Percentiles rank a stretch among this genome's conserved stretches.
phyloP scores from a whole-genome alignment of 2,888 invertebrate genomes.

The Drosophila lacicola region DNA sequence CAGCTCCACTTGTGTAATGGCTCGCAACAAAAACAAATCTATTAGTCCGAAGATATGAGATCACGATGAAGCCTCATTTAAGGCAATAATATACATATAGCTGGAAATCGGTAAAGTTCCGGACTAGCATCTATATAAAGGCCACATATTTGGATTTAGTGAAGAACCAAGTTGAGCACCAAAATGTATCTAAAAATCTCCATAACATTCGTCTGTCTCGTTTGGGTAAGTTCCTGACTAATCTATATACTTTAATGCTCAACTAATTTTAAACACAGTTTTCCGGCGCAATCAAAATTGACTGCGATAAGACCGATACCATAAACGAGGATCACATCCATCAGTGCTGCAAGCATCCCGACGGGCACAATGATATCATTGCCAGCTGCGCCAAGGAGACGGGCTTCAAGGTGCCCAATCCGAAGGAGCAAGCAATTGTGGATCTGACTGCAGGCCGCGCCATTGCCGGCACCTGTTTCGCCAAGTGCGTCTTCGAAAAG shows the following conservation, averaged over 20 bases:
- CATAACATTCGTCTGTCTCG: slow-evolving; percentile 21
- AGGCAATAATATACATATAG: background rate
- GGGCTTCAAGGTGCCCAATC: slow-evolving; percentile 58
- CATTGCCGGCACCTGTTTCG: slow-evolving; percentile 70
- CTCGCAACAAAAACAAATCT: slow-evolving; percentile 25
- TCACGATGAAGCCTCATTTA: slow-evolving; percentile 24
- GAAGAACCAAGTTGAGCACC: background rate
- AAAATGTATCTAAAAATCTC: slow-evolving; percentile 36
- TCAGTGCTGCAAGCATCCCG: slow-evolving; percentile 76
- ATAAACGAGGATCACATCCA: slow-evolving; percentile 75
- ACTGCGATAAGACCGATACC: slow-evolving; percentile 62
- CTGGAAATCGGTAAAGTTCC: background rate
- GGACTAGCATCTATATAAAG: slow-evolving; percentile 30
- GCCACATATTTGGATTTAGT: background rate
- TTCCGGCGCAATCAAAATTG: slow-evolving; percentile 46
- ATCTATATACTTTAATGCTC: background rate
- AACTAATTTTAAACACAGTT: slow-evolving; percentile 8
- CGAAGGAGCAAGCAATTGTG: slow-evolving; percentile 67
- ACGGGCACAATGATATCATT: slow-evolving; percentile 71
- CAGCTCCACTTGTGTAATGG: slow-evolving; percentile 40
- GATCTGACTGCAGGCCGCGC: slow-evolving; percentile 70
- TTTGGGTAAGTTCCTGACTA: slow-evolving; percentile 51
- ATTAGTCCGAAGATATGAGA: slow-evolving; percentile 5
- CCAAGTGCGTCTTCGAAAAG: slow-evolving; percentile 64
- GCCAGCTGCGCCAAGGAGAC: slow-evolving; percentile 66